Base-by-base conservation (phyloP, 2,797 vertebrate species). In the Squalus acanthias region DNA sequence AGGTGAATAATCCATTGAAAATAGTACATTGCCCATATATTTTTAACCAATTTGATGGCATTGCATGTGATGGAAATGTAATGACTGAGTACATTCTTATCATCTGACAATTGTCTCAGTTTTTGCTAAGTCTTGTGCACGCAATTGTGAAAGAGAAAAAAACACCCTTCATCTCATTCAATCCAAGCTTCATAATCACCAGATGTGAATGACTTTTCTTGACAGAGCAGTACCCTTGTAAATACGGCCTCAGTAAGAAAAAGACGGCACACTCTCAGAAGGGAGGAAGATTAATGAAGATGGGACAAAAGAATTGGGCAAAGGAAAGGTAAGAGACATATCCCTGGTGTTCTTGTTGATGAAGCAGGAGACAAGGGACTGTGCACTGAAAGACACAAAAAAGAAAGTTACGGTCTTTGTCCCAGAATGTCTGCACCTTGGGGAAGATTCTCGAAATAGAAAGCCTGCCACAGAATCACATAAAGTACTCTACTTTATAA, bases 391-490 rank as follows among this genome's bases (percentile, higher is more conserved):
- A 60, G 53, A 95, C 69, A 76, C 70, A 95, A 3, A 76, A 74
- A 95, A 76, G 72, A 76, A 95, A 76, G 72, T 57, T 76, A 57
- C 15, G 72, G 70, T 72, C 72, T 72, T 95, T 95, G 94, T 95
- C 94, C 94, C 94, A 95, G 94, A 95, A 95, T 95, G 94, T 76
- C 94, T 95, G 70, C 26, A 60, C 94, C 94, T 95, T 57, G 24
- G 94, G 94, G 94, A 95, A n/a, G 17, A 74, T 74, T 76, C 94
- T 95, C 94, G 57, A 76, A 95, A 95, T 95, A 95, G 94, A 95
- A 95, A 95, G 70, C 29, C 94, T 95, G 94, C 70, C 26, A 57
- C 69, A 76, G 94, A 95, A 95, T 65, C 33, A 92, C 60, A 92
- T 65, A 33, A 76, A 95, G 5, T 50, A 72, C 69, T 95, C 26